These are phyloP conservation scores for Pseudocheirus occidentalis DNA, from an alignment of 2,797 vertebrate species.

Conservation along the genomic window DNA sequence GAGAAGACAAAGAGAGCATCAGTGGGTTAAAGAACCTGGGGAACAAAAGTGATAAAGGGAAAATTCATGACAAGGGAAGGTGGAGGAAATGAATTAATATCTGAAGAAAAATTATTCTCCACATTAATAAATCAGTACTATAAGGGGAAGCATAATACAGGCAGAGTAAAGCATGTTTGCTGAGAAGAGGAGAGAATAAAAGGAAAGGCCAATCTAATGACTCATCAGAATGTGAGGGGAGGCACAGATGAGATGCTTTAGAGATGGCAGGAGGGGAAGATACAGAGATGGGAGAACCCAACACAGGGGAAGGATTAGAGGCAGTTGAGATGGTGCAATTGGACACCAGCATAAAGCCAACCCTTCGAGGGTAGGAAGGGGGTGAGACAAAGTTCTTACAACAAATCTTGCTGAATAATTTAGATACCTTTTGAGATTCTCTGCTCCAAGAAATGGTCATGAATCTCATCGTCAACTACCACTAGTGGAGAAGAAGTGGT, in stretches of 20 bases:
- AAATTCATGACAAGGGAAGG: not conserved
- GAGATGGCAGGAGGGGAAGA: not conserved
- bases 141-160: not conserved
- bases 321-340: not conserved
- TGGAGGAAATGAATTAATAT: not conserved
- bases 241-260: not conserved
- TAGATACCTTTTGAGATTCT: not conserved
- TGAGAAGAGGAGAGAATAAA: not conserved
- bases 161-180: not conserved
- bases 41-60: not conserved
- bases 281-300: not conserved
- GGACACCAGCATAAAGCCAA: not conserved
- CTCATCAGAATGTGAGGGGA: not conserved
- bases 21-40: not conserved
- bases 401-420: not conserved
- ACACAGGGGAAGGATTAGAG: not conserved
- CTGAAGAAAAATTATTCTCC: not conserved
- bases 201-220: not conserved
- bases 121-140: not conserved
- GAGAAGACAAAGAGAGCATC: not conserved
- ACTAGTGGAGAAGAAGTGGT: not conserved
- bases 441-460: not conserved
- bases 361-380: not conserved
- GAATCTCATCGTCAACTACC: not conserved
- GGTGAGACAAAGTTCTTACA: not conserved